Conservation (phyloP, 2,797 vertebrate species). For the Sandelia bainsii region DNA sequence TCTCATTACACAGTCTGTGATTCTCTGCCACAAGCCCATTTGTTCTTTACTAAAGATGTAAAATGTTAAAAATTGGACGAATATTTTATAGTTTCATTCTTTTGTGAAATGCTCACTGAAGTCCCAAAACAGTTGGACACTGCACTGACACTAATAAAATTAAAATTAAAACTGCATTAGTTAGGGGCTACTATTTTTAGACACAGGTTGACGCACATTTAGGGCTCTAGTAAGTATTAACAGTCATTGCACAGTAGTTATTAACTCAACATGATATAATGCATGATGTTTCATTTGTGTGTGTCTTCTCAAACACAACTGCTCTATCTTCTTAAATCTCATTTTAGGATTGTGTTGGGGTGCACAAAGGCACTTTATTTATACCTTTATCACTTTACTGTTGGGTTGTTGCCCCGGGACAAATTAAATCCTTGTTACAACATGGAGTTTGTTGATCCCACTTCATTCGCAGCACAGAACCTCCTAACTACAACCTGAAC, state of each 20-base stretch:
- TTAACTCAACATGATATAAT: not conserved
- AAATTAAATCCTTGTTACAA: not conserved
- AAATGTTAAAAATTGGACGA: not conserved
- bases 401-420: not conserved
- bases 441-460: conserved; percentile 1
- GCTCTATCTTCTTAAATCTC: not conserved
- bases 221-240: too few relatives aligned
- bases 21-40: not conserved
- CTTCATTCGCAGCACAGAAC: not conserved
- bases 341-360: too few relatives aligned
- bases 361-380: not conserved
- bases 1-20: not conserved
- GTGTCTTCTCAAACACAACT: too few relatives aligned
- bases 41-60: not conserved
- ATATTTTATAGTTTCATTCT: not conserved
- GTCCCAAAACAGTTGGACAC: too few relatives aligned
- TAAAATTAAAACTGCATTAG: too few relatives aligned
- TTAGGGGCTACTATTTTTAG: too few relatives aligned
- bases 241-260: too few relatives aligned
- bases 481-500: not conserved
- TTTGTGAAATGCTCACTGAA: too few relatives aligned
- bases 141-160: too few relatives aligned
- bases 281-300: not conserved
- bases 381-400: not conserved
- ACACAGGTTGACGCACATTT: too few relatives aligned